phyloP scores from a whole-genome alignment of 2,888 invertebrate species.

The Stenchaetothrips biformis region DNA sequence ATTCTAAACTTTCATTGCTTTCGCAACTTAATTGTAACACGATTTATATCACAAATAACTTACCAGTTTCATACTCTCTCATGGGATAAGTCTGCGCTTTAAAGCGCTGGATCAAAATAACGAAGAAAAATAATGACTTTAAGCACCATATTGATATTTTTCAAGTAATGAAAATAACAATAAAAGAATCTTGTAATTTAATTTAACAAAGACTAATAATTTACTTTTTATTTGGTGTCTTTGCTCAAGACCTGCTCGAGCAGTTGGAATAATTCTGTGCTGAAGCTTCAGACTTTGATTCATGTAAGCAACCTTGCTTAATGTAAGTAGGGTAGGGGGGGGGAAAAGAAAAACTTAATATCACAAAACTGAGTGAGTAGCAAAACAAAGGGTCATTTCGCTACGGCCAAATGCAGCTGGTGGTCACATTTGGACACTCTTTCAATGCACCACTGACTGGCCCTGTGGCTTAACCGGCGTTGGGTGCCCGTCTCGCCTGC shows the following conservation, averaged over 20 bases:
- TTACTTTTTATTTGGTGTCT: background rate
- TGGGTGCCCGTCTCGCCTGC: no score
- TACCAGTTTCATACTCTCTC: conserved; percentile 22
- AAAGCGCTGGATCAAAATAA: background rate
- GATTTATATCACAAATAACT: conserved; percentile 24
- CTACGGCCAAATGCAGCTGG: conserved; percentile 14
- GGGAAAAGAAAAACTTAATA: background rate
- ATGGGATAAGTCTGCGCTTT: conserved; percentile 14
- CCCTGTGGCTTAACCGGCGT: no score
- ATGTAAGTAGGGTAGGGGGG: no score
- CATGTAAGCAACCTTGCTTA: conserved; percentile 10
- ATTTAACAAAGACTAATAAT: conserved; percentile 3
- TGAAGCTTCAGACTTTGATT: conserved; percentile 18
- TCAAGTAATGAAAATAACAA: background rate
- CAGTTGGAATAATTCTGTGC: conserved; percentile 21
- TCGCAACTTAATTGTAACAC: conserved; percentile 16
- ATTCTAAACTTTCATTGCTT: background rate
- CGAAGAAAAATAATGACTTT: background rate
- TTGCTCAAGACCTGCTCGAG: background rate
- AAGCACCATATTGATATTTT: conserved; percentile 19
- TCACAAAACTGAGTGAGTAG: conserved; percentile 18
- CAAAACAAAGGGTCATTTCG: background rate
- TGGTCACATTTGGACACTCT: background rate
- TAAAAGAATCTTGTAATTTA: background rate
- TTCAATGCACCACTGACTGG: background rate